Evolutionary conservation across 2,113 vertebrate genomes (phyloP), one percentile per base, ranked within the genome.

Genomic region (Lycocorax pyrrhopterus): DNA sequence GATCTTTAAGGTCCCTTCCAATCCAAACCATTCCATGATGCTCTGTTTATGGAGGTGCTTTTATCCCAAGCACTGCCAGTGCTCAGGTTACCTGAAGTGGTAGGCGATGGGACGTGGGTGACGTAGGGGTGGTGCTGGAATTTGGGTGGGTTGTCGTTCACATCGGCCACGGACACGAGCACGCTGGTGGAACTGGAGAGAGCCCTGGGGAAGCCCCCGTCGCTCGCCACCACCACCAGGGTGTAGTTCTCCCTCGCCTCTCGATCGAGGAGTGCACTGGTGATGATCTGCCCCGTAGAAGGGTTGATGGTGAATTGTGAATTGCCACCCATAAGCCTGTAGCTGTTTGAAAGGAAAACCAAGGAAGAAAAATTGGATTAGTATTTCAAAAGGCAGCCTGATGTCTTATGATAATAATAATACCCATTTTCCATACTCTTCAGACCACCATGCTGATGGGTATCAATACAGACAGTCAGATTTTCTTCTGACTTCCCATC

Each of bases 61-160:
- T 23, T 4, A 53, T 22, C 62, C n/a, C 32, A 44, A 32, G 33
- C 15, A 13, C 25, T 33, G 23, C 14, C 30, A 25, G 35, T 2
- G 49, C 25, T 12, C 15, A 30, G 19, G 87, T 96, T 91, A 99
- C 99, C 99, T 98, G 99, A 95, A 32, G 97, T 60, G 26, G 99
- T 98, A 41, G 98, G 99, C 4, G 99, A 98, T 0, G 99, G 99
- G 43, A 99, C 98, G 17, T 99, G 99, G 8, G 99, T 99, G 94
- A 99, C 99, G 1, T 99, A 99, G 9, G 99, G 99, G 89, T 99
- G 99, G 95, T 99, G 99, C 39, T 99, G 99, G 97, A 99, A 99
- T 90, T 97, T 98, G 13, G 99, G 99, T 0, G 99, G 99, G 92
- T 99, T 99, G 95, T 99, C 99, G 9, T 99, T 99, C 92, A 99